phyloP scores from a whole-genome alignment of 1,140 invertebrate genomes.

The Meloidogyne chitwoodi region DNA sequence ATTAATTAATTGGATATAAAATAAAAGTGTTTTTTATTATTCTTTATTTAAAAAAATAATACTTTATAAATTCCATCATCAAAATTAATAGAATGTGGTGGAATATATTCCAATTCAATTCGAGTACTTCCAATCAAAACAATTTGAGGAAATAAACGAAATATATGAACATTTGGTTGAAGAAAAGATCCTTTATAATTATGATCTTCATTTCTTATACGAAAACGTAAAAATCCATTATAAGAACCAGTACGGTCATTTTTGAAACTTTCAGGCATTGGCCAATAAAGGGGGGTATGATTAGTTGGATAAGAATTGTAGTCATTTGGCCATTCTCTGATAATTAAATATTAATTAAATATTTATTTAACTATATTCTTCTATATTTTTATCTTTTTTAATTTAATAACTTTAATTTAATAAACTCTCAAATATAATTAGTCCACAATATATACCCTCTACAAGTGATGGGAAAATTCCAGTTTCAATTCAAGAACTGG shows the following conservation, averaged over 20 bases:
- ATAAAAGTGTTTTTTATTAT: too few relatives aligned
- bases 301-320: constrained; percentile 59
- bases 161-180: constrained; percentile 61
- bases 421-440: too few relatives aligned
- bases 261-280: constrained; percentile 73
- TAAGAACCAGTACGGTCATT: constrained; percentile 86
- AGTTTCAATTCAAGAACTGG: too few relatives aligned
- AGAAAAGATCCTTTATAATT: constrained; percentile 39
- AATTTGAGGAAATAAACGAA: constrained; percentile 74
- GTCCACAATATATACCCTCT: too few relatives aligned
- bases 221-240: constrained; percentile 80
- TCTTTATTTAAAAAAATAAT: too few relatives aligned
- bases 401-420: too few relatives aligned
- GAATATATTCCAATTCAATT: constrained; percentile 69
- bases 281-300: constrained; percentile 54
- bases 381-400: too few relatives aligned
- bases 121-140: constrained; percentile 75
- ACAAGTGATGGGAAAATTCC: too few relatives aligned
- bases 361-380: too few relatives aligned
- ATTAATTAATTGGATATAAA: too few relatives aligned
- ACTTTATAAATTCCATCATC: constrained; percentile 65
- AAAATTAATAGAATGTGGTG: constrained; percentile 34
- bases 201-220: constrained; percentile 66
- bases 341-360: not conserved
- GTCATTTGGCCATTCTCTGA: constrained; percentile 37